These are phyloP conservation scores for Coracias cyanogaster DNA, from an alignment of 2,797 vertebrate species.

Conservation along the genomic window DNA sequence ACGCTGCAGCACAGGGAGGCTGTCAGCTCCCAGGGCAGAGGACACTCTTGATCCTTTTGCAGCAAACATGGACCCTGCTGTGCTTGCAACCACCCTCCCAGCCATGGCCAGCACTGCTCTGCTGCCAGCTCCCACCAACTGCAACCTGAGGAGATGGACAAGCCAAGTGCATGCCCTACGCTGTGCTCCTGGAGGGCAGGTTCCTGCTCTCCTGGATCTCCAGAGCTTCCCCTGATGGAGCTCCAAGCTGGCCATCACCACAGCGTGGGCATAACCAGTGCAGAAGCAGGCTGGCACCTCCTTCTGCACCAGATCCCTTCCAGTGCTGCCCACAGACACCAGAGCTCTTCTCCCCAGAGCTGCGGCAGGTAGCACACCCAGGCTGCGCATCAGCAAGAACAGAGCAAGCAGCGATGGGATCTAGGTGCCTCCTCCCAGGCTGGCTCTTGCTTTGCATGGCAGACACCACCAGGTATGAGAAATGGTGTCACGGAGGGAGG, in stretches of 20 bases:
- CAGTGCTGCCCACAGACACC: not conserved
- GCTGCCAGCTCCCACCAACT: not conserved
- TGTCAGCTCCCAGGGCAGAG: not conserved
- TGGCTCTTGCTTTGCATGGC: not conserved
- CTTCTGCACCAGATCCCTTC: not conserved
- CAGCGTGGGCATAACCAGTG: not conserved
- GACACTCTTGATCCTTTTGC: rapidly evolving
- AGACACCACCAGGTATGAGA: not conserved
- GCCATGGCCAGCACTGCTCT: not conserved
- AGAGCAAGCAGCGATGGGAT: not conserved
- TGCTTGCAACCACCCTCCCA: rapidly evolving
- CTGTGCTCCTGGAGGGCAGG: not conserved
- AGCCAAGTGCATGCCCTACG: rapidly evolving
- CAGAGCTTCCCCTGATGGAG: not conserved
- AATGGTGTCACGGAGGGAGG: rapidly evolving
- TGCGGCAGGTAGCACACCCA: not conserved
- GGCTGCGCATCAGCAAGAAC: not conserved
- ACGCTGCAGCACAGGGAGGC: rapidly evolving
- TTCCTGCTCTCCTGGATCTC: not conserved
- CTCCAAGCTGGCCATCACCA: not conserved
- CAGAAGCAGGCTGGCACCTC: not conserved
- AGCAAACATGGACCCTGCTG: not conserved
- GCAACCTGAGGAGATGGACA: not conserved
- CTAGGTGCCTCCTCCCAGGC: rapidly evolving
- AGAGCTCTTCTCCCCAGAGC: not conserved